Evolutionary conservation across 2,113 vertebrate species (phyloP).

Genomic region (Psittacara wagleri): DNA sequence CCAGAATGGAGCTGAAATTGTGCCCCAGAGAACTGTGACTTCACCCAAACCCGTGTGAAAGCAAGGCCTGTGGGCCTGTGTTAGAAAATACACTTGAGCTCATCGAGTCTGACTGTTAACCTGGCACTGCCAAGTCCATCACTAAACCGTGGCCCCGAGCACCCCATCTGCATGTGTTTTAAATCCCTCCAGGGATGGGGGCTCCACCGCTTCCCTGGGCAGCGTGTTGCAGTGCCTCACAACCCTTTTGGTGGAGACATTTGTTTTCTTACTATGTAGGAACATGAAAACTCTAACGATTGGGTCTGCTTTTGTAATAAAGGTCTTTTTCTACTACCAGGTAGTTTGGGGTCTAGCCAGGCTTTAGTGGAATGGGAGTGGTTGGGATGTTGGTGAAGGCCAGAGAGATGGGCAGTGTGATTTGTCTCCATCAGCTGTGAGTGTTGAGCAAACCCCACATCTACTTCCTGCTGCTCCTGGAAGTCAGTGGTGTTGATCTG

Average conservation of each 20-base stretch:
- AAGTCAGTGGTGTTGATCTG: background rate
- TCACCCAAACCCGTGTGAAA: accelerated
- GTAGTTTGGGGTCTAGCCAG: background rate
- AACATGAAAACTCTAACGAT: background rate
- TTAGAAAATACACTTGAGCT: background rate
- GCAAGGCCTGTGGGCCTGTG: background rate
- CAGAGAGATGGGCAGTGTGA: background rate
- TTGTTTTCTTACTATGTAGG: background rate
- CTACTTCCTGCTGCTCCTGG: background rate
- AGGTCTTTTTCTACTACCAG: background rate
- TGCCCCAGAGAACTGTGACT: background rate
- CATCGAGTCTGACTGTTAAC: background rate
- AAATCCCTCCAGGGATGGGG: background rate
- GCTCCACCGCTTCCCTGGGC: background rate
- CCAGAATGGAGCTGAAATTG: background rate
- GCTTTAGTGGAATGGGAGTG: background rate
- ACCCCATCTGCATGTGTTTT: background rate
- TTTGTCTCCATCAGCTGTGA: background rate
- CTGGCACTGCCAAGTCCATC: background rate
- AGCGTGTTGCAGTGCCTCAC: background rate
- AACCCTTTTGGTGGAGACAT: too few species aligned
- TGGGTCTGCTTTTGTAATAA: background rate
- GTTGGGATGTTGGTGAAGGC: background rate
- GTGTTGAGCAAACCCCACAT: background rate
- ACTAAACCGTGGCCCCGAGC: background rate